These are phyloP conservation scores for Neuroterus valhalla DNA, from an alignment of 1,140 invertebrate species.

Conservation along the genomic window DNA sequence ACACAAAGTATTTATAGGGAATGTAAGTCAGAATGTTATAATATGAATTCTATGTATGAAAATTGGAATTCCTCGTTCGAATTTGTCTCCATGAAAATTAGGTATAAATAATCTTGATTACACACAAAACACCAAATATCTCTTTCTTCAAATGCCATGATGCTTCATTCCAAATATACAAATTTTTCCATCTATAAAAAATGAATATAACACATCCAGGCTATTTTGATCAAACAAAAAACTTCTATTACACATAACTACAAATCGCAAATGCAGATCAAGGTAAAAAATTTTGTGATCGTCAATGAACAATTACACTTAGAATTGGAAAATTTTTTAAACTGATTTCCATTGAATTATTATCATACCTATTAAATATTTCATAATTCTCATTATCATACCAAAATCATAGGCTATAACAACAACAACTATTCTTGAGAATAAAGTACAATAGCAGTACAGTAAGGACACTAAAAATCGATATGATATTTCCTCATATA, in stretches of 20 bases:
- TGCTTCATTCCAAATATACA: constrained; percentile 66
- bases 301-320: too few relatives aligned
- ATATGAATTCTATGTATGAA: too few relatives aligned
- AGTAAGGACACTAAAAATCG: too few relatives aligned
- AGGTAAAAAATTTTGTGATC: too few relatives aligned
- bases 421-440: constrained; percentile 26
- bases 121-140: constrained; percentile 42
- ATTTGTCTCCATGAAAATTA: neutral
- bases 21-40: too few relatives aligned
- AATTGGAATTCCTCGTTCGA: too few relatives aligned
- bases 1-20: too few relatives aligned
- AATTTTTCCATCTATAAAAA: constrained; percentile 42
- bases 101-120: constrained; percentile 38
- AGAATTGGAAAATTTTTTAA: constrained; percentile 34
- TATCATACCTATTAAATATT: too few relatives aligned
- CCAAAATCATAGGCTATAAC: constrained; percentile 42
- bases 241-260: constrained; percentile 18
- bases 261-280: too few relatives aligned
- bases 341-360: too few relatives aligned
- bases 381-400: too few relatives aligned
- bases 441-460: constrained; percentile 10
- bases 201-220: constrained; percentile 48
- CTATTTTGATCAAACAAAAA: constrained; percentile 43
- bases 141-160: constrained; percentile 55
- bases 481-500: too few relatives aligned